These are phyloP conservation scores for Oscheius sp. DNA, from an alignment of 2,888 invertebrate genomes.

Conservation along the genomic window DNA sequence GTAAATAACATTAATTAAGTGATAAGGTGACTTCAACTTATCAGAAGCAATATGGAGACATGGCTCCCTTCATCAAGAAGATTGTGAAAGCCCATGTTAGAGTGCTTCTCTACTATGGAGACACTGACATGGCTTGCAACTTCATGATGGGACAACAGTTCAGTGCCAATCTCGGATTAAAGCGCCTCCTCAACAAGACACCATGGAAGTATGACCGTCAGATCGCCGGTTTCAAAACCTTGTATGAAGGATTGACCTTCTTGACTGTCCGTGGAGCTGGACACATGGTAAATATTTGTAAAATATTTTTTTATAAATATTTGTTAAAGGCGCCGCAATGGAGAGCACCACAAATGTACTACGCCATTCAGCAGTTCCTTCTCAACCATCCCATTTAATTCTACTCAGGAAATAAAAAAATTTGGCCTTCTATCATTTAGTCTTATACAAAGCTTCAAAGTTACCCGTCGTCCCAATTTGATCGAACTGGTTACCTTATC, in stretches of 20 bases:
- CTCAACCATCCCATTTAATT: constrained; percentile 66
- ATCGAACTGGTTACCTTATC: no score
- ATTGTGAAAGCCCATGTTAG: constrained; percentile 64
- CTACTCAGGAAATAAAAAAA: neutral
- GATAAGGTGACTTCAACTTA: constrained; percentile 65
- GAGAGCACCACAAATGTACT: constrained; percentile 51
- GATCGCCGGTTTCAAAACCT: constrained; percentile 71
- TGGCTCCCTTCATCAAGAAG: constrained; percentile 66
- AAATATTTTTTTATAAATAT: no score
- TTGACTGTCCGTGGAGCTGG: constrained; percentile 60
- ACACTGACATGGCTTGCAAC: constrained; percentile 57
- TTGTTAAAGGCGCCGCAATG: neutral
- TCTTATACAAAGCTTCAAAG: no score
- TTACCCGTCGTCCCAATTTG: no score
- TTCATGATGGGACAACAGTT: constrained; percentile 70
- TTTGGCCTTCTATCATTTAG: no score
- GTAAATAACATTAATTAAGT: constrained; percentile 52
- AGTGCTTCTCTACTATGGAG: constrained; percentile 68
- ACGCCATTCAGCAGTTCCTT: constrained; percentile 67
- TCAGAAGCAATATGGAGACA: constrained; percentile 65
- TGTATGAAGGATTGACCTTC: constrained; percentile 67
- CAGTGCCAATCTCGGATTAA: constrained; percentile 57
- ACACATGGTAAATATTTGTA: no score
- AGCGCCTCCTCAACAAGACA: constrained; percentile 62
- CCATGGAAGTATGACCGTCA: constrained; percentile 70